Percentiles rank a stretch among this genome's conserved stretches.
Evolutionary conservation across 2,113 vertebrate genomes (phyloP).

Genomic region (Pituophis catenifer): DNA sequence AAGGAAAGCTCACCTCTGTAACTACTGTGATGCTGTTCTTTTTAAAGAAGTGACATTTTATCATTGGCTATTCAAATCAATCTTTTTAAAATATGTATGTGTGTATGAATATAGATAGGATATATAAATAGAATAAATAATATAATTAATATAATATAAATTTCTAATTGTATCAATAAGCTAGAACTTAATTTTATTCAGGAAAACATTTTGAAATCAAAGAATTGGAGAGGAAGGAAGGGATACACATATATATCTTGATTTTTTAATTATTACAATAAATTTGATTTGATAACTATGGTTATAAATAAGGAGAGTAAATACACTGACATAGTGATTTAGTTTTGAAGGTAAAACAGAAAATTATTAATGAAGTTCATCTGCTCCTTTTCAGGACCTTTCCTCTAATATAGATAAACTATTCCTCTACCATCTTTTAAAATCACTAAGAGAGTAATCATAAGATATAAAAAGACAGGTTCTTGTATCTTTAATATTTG

Average conservation of each 20-base stretch:
- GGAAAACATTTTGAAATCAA: neutral
- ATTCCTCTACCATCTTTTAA: neutral
- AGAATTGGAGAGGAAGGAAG: too few species aligned
- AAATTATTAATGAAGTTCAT: neutral
- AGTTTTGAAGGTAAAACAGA: neutral
- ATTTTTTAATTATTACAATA: neutral
- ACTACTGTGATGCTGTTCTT: neutral
- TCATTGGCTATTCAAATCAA: too few species aligned
- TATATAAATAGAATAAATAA: too few species aligned
- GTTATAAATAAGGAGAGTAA: neutral
- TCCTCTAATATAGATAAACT: neutral
- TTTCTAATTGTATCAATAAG: neutral
- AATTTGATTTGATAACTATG: neutral
- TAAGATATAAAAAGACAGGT: neutral
- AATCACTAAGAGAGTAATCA: neutral
- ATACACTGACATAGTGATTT: neutral
- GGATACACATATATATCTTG: too few species aligned
- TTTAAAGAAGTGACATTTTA: neutral
- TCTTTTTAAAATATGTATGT: too few species aligned
- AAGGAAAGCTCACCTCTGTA: neutral
- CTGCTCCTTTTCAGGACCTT: neutral
- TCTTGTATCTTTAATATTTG: neutral
- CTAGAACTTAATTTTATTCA: neutral
- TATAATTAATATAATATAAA: too few species aligned
- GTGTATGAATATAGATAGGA: too few species aligned